Conservation (phyloP, 2,888 invertebrate species). For the Agrotis ipsilon region DNA sequence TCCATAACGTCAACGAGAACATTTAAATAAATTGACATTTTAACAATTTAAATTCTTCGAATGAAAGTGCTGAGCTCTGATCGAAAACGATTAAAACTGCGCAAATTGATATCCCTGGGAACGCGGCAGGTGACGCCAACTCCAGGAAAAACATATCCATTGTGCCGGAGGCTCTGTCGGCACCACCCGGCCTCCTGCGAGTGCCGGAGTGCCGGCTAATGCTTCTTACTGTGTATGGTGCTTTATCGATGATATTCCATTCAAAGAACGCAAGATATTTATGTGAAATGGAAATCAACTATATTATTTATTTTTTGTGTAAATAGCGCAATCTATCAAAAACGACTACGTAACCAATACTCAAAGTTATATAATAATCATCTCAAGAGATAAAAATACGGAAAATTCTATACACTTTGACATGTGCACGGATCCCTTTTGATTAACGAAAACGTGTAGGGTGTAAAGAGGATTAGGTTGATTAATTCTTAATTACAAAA, state of each 20-base stretch:
- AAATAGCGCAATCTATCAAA: not conserved
- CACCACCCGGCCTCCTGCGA: not conserved
- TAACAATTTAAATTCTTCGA: slow-evolving; percentile 70
- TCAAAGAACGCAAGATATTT: not conserved
- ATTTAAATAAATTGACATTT: slow-evolving; percentile 59
- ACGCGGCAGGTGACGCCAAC: slow-evolving; percentile 78
- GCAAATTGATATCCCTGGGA: slow-evolving; percentile 86
- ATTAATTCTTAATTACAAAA: slow-evolving; percentile 60
- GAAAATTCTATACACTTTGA: slow-evolving; percentile 11
- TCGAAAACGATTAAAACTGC: slow-evolving; percentile 82
- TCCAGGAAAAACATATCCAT: slow-evolving; percentile 67
- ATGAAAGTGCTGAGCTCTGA: slow-evolving; percentile 73
- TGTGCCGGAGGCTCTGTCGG: slow-evolving; percentile 48
- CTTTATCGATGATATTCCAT: slow-evolving; percentile 6
- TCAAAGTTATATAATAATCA: not conserved
- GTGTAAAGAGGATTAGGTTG: slow-evolving; percentile 57
- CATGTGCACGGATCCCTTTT: slow-evolving; percentile 29
- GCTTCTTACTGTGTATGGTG: slow-evolving; percentile 2
- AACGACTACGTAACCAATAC: not conserved
- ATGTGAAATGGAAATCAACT: not conserved
- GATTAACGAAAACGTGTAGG: slow-evolving; percentile 37
- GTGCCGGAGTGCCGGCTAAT: slow-evolving; percentile 10
- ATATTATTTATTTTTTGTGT: too few species aligned
- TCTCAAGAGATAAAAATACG: not conserved
- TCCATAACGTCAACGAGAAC: slow-evolving; percentile 7